These are phyloP conservation scores for Pachymerium ferrugineum DNA, from an alignment of 2,888 invertebrate genomes.

Conservation along the genomic window DNA sequence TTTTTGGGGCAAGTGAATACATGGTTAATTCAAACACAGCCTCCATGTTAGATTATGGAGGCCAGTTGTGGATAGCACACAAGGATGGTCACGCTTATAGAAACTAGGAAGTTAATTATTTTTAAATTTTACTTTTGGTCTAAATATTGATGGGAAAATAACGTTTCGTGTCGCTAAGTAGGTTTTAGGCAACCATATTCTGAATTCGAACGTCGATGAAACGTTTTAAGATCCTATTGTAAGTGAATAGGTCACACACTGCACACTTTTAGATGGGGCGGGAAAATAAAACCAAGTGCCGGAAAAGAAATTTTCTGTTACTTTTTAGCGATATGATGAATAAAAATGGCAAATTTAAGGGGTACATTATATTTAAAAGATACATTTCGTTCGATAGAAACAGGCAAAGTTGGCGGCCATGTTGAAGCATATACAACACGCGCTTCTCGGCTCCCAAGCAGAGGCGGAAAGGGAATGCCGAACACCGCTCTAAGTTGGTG, in stretches of 20 bases:
- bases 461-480: background rate
- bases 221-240: no score
- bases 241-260: no score
- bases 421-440: constrained; percentile 30
- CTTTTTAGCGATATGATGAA: background rate
- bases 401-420: constrained; percentile 6
- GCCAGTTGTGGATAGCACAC: background rate
- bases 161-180: background rate
- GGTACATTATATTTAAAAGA: background rate
- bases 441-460: background rate
- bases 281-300: no score
- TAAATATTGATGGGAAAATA: background rate
- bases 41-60: background rate
- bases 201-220: no score
- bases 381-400: background rate
- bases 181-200: no score
- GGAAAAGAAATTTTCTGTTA: no score
- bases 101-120: background rate
- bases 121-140: background rate
- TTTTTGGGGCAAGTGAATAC: background rate
- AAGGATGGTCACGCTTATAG: background rate
- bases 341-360: background rate
- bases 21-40: background rate
- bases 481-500: background rate
- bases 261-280: no score